Evolutionary conservation across 2,797 vertebrate genomes (phyloP).

Genomic region (Lacerta viridis): DNA sequence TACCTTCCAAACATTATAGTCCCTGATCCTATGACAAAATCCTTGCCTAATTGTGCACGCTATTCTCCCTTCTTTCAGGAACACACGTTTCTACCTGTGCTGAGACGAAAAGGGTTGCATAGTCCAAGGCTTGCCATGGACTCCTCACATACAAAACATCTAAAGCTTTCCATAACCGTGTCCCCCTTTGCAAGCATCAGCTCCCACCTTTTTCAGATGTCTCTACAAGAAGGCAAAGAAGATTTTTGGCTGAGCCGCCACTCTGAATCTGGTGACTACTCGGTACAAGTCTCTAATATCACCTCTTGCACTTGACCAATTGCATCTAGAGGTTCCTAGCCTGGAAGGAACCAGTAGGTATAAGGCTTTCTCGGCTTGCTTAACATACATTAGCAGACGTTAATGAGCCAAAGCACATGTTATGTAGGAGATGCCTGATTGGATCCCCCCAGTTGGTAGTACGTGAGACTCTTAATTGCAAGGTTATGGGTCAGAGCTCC

Average conservation of each 20-base stretch:
- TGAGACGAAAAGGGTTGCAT: conserved; percentile 79
- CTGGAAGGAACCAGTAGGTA: not conserved
- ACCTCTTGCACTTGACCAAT: not conserved
- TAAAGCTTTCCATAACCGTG: conserved; percentile 90
- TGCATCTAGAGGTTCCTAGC: not conserved
- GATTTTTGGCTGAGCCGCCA: conserved; percentile 88
- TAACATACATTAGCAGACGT: not conserved
- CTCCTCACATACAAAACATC: conserved; percentile 82
- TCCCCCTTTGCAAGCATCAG: conserved; percentile 88
- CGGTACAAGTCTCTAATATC: conserved; percentile 77
- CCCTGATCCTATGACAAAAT: not conserved
- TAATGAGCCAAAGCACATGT: not conserved
- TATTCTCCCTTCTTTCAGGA: conserved; percentile 76
- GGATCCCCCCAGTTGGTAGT: too few species aligned
- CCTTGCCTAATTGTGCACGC: not conserved
- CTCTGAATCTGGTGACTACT: conserved; percentile 77
- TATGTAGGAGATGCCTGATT: not conserved
- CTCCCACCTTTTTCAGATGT: conserved; percentile 86
- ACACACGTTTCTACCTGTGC: conserved; percentile 73
- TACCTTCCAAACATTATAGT: not conserved
- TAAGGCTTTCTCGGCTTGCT: not conserved
- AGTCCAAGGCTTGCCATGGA: conserved; percentile 80
- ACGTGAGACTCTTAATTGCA: too few species aligned
- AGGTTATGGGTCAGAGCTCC: too few species aligned
- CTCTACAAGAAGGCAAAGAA: conserved; percentile 80